Conservation (phyloP, 2,113 vertebrate species). For the Monopterus albus region DNA sequence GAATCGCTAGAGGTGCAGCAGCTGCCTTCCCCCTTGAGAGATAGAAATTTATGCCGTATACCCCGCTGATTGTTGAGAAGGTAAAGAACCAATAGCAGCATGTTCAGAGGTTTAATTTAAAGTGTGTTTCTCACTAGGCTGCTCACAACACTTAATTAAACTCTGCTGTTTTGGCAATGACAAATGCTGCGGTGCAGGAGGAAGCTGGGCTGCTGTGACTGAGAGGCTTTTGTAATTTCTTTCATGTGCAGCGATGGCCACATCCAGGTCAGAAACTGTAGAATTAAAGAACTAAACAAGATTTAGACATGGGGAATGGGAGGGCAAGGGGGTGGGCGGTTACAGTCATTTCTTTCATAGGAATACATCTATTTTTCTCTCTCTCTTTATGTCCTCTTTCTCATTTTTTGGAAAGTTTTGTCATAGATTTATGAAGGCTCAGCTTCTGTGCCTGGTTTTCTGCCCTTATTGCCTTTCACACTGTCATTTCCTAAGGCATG, state of each 20-base stretch:
- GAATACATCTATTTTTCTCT: constrained; percentile 68
- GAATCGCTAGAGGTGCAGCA: constrained; percentile 89
- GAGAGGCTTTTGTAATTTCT: constrained; percentile 93
- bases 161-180: constrained; percentile 99
- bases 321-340: constrained; percentile 67
- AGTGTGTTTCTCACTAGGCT: constrained; percentile 99
- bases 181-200: constrained; percentile 94
- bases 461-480: constrained; percentile 69
- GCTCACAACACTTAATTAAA: constrained; percentile 99
- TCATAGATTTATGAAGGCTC: constrained; percentile 83
- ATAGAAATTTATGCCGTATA: constrained; percentile 92
- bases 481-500: constrained; percentile 72
- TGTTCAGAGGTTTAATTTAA: constrained; percentile 98
- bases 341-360: constrained; percentile 83
- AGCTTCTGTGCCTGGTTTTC: constrained; percentile 66
- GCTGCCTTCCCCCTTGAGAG: constrained; percentile 89
- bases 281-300: constrained; percentile 88
- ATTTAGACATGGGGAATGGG: constrained; percentile 82
- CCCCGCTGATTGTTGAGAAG: constrained; percentile 94
- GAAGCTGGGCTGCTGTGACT: constrained; percentile 89
- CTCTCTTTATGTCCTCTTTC: constrained; percentile 64
- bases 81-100: constrained; percentile 96
- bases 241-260: constrained; percentile 89
- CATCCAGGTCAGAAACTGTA: constrained; percentile 90
- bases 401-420: constrained; percentile 77